These are phyloP conservation scores for Polypedilum pembai DNA, from an alignment of 1,140 invertebrate genomes.

Conservation along the genomic window DNA sequence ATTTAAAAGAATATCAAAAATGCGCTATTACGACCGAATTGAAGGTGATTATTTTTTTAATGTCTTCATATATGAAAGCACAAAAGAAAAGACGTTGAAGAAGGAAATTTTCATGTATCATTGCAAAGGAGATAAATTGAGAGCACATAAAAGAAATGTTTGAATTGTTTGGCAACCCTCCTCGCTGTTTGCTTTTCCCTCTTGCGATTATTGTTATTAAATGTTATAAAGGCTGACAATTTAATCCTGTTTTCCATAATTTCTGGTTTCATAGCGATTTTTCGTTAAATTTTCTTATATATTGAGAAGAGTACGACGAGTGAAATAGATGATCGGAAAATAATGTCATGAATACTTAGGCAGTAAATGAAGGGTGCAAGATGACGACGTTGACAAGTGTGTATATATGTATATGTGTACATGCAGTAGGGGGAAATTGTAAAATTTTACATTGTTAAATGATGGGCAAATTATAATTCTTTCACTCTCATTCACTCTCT, in stretches of 20 bases:
- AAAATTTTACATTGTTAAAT: not conserved
- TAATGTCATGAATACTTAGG: slow-evolving; percentile 18
- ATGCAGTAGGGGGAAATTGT: not conserved
- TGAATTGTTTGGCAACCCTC: slow-evolving; percentile 10
- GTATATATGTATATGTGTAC: not conserved
- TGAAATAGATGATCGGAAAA: slow-evolving; percentile 13
- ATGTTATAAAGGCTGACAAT: slow-evolving; percentile 7
- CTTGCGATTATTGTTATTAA: slow-evolving; percentile 2
- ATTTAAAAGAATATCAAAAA: no score
- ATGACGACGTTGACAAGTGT: not conserved
- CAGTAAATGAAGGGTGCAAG: slow-evolving; percentile 16
- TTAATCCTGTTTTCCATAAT: slow-evolving; percentile 18
- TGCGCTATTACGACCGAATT: no score
- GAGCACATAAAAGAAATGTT: not conserved
- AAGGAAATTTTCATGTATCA: slow-evolving; percentile 5
- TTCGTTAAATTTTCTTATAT: no score
- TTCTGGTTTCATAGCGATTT: slow-evolving; percentile 1
- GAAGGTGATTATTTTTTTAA: no score
- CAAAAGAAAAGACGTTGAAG: no score
- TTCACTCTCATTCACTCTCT: not conserved
- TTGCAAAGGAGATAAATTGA: not conserved
- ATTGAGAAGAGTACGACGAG: not conserved
- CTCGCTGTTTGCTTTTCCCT: not conserved
- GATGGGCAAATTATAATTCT: slow-evolving; percentile 18
- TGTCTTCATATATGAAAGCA: no score